Evolutionary conservation across 2,797 vertebrate genomes (phyloP).

Genomic region (Alcedo atthis): DNA sequence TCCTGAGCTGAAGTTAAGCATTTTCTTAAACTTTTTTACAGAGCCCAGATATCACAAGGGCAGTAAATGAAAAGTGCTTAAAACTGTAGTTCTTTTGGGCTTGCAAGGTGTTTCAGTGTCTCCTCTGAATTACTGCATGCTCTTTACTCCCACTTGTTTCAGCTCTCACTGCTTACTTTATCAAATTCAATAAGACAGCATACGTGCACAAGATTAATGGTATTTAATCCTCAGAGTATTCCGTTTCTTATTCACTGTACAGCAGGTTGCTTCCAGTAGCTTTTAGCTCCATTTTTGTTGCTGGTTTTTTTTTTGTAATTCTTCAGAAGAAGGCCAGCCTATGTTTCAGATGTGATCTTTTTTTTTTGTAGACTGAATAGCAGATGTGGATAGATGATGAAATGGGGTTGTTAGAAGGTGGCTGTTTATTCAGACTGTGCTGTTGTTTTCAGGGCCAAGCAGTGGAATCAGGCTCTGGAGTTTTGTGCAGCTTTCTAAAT

Average conservation of each 20-base stretch:
- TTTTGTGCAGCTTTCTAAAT: conserved; percentile 6
- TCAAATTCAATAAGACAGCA: not conserved
- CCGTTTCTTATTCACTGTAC: not conserved
- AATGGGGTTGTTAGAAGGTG: not conserved
- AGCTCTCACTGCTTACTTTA: not conserved
- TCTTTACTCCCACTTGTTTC: not conserved
- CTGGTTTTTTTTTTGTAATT: not conserved
- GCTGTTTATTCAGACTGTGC: not conserved
- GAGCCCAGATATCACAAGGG: not conserved
- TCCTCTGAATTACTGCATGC: not conserved
- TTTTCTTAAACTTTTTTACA: not conserved
- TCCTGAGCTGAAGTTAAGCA: not conserved
- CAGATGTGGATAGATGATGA: not conserved
- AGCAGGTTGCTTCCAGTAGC: conserved; percentile 6
- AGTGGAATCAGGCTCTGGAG: not conserved
- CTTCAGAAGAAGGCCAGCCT: not conserved
- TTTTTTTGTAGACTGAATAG: not conserved
- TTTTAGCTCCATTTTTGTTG: not conserved
- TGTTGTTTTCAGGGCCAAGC: not conserved
- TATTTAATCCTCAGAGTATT: not conserved
- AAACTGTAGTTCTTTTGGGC: not conserved
- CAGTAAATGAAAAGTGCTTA: not conserved
- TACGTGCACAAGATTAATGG: not conserved
- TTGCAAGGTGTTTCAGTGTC: not conserved
- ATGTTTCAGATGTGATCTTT: conserved; percentile 1